Conservation (phyloP, 2,113 vertebrate genomes). For the Thermophis baileyi region DNA sequence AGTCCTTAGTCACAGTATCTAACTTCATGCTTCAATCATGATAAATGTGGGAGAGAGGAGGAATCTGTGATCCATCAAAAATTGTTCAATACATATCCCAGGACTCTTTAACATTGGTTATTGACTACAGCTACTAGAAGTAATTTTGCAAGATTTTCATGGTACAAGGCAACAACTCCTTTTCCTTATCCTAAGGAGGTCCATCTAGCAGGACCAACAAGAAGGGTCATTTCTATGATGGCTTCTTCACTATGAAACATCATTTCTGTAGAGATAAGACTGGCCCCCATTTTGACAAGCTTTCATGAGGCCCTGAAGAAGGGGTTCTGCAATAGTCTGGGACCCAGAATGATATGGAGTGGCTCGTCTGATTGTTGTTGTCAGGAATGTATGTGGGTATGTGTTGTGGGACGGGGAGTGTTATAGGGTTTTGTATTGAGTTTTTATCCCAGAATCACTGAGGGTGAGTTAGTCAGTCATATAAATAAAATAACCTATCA, state of each 20-base stretch:
- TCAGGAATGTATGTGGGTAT: neutral
- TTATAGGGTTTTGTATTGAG: neutral
- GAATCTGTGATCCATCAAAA: neutral
- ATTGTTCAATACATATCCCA: neutral
- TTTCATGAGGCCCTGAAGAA: neutral
- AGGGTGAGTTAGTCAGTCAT: neutral
- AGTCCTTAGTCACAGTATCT: neutral
- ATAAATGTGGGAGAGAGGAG: neutral
- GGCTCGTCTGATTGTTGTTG: neutral
- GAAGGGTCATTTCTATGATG: neutral
- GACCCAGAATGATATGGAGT: neutral
- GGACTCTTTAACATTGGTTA: neutral
- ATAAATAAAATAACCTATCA: neutral
- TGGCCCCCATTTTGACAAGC: neutral
- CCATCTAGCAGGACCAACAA: neutral
- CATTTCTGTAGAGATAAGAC: neutral
- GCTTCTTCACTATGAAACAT: neutral
- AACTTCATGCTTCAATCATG: neutral
- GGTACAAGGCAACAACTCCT: neutral
- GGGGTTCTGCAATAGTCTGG: neutral
- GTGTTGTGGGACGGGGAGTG: too few relatives aligned
- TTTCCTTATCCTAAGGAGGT: neutral
- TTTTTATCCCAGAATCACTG: neutral
- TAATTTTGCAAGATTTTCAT: neutral
- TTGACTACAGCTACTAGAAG: neutral